A percentile compares a stretch with the other conserved stretches of the same genome.
Conservation (phyloP, 2,888 invertebrate species). For the Melanargia galathea region DNA sequence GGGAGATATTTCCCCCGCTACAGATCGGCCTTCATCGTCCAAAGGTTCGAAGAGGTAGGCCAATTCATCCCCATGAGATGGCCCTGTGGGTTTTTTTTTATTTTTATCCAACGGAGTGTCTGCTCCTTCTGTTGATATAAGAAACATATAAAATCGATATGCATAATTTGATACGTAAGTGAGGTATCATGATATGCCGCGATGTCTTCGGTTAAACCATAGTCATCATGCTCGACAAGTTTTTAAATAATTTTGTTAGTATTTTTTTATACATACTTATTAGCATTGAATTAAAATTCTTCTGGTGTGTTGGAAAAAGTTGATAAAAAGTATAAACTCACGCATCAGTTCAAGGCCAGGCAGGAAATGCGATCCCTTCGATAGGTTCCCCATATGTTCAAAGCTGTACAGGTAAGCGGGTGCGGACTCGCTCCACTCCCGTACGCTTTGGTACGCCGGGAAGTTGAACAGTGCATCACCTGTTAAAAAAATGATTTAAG, state of each 20-base stretch:
- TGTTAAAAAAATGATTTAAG: conserved; percentile 44
- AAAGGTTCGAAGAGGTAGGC: conserved; percentile 87
- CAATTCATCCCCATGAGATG: conserved; percentile 88
- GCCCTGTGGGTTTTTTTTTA: conserved; percentile 54
- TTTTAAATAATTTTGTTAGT: too few species aligned
- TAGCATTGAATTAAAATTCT: too few species aligned
- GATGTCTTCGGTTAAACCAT: too few species aligned
- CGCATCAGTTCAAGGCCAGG: conserved; percentile 85
- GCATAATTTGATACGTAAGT: too few species aligned
- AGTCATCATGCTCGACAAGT: too few species aligned
- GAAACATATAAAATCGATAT: too few species aligned
- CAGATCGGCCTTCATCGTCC: conserved; percentile 81
- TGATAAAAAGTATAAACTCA: conserved; percentile 36
- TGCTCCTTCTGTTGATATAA: conserved; percentile 36
- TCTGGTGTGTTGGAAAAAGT: too few species aligned
- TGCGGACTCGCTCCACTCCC: conserved; percentile 85
- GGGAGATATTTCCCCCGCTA: conserved; percentile 64
- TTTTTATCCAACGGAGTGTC: conserved; percentile 40
- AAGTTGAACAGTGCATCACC: conserved; percentile 90
- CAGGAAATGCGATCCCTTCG: conserved; percentile 85
- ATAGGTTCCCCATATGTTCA: conserved; percentile 85
- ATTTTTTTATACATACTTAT: too few species aligned
- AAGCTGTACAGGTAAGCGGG: conserved; percentile 89
- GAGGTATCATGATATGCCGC: too few species aligned
- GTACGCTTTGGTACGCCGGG: conserved; percentile 87